These are phyloP conservation scores for Periparus ater DNA, from an alignment of 2,797 vertebrate genomes.

Conservation along the genomic window DNA sequence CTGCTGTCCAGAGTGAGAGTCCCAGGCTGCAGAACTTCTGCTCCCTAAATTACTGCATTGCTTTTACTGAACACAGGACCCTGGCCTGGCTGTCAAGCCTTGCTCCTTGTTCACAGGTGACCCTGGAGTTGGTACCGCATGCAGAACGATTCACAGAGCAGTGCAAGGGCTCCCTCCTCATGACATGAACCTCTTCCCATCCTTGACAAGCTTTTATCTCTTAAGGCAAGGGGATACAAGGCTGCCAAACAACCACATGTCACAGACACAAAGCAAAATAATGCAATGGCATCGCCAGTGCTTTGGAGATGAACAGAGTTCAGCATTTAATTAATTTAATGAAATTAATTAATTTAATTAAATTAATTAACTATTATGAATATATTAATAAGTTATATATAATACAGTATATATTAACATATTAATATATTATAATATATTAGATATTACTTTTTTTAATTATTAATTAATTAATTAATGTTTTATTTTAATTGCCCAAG, in stretches of 20 bases:
- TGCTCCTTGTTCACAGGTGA: neutral
- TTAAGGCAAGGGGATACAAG: neutral
- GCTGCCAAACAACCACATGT: neutral
- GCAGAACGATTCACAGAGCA: accelerated
- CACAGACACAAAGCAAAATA: neutral
- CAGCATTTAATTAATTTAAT: neutral
- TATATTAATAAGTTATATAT: too few species aligned
- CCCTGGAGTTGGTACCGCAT: neutral
- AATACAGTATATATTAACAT: too few species aligned
- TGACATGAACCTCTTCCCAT: accelerated
- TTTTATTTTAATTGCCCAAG: neutral
- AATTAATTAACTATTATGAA: too few species aligned
- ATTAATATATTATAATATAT: too few species aligned
- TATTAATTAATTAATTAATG: too few species aligned
- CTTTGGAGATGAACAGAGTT: neutral
- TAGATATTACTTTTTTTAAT: too few species aligned
- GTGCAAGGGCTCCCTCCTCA: neutral
- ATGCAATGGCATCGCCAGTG: accelerated
- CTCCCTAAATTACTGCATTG: neutral
- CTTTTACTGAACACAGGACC: neutral
- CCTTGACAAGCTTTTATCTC: neutral
- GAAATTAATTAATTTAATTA: too few species aligned
- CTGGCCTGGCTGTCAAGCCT: neutral
- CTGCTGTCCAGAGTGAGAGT: neutral
- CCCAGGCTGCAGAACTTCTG: neutral